Base-by-base conservation (phyloP, 1,140 invertebrate species). In the Homalodisca vitripennis region DNA sequence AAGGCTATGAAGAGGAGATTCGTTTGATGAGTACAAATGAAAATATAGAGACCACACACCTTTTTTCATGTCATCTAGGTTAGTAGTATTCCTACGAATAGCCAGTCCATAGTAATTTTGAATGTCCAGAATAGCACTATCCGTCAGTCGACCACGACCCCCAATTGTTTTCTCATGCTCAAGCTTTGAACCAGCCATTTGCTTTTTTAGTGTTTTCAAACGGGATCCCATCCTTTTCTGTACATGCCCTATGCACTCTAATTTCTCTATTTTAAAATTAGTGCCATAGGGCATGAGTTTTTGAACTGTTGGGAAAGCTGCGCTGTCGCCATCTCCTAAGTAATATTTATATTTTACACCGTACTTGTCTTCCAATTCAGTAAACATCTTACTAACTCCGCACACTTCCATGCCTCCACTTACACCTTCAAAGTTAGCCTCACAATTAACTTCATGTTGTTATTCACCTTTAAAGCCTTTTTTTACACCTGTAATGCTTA, bases 141-240 rank as follows among this genome's bases (percentile, higher is more conserved):
- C 29, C 17, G 55, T 60, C 2, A 60, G 20, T 29, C 55, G 12
- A 27, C 55, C 55, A 2, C 29, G 55, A 13, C 55, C 51, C 10
- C 55, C n/a, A 26, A 60, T 27, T n/a, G 55, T 29, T 60, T 60
- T 60, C 2, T 20, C 55, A 27, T 55, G 10, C 6, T 55, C 55
- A n/a, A n/a, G n/a, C n/a, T n/a, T n/a, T n/a, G n/a, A n/a, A n/a
- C n/a, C n/a, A n/a, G n/a, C n/a, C n/a, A 27, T 10, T n/a, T 60
- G 24, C 17, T 27, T 31, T 60, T 60, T 60, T 60, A 60, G 13
- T n/a, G 24, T 60, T 60, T 31, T 60, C 26, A 60, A 27, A 14
- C 12, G 24, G 2, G 26, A 27, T 27, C 55, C 12, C n/a, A n/a
- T n/a, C n/a, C n/a, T n/a, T n/a, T n/a, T n/a, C n/a, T n/a, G n/a